A percentile compares a stretch with the other conserved stretches of the same genome.
Conservation (phyloP, 2,113 vertebrate species). For the Caranx ignobilis region DNA sequence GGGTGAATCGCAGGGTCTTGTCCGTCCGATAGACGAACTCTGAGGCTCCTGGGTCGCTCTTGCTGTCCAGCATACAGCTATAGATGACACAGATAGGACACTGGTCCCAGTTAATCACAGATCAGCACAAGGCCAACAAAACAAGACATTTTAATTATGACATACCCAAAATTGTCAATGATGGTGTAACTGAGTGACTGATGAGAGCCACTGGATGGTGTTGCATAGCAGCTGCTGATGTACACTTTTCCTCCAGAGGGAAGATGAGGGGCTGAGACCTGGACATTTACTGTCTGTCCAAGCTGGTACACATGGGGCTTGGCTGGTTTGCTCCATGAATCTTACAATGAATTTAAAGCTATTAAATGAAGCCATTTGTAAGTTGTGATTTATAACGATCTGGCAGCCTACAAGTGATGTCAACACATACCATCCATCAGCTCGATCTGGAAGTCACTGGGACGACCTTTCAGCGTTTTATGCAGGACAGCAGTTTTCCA, state of each 20-base stretch:
- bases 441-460: constrained; percentile 70
- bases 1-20: constrained; percentile 69
- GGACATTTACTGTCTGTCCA: constrained; percentile 74
- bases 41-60: constrained; percentile 60
- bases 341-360: constrained; percentile 40
- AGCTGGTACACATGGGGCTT: constrained; percentile 65
- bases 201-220: constrained; percentile 35
- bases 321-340: constrained; percentile 66
- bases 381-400: not conserved
- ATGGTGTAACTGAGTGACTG: constrained; percentile 64
- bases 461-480: constrained; percentile 66
- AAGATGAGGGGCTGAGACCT: constrained; percentile 68
- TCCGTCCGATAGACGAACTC: constrained; percentile 67
- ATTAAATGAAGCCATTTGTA: not conserved
- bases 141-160: not conserved
- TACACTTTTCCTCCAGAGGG: constrained; percentile 68
- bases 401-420: not conserved
- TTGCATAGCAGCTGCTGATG: constrained; percentile 75
- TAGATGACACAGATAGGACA: not conserved
- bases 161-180: constrained; percentile 81
- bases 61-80: constrained; percentile 80
- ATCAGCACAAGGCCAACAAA: not conserved
- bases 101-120: not conserved
- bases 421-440: constrained; percentile 78
- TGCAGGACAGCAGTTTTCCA: constrained; percentile 61